Base-by-base conservation (phyloP, 2,888 invertebrate species). In the Nymphalis urticae region DNA sequence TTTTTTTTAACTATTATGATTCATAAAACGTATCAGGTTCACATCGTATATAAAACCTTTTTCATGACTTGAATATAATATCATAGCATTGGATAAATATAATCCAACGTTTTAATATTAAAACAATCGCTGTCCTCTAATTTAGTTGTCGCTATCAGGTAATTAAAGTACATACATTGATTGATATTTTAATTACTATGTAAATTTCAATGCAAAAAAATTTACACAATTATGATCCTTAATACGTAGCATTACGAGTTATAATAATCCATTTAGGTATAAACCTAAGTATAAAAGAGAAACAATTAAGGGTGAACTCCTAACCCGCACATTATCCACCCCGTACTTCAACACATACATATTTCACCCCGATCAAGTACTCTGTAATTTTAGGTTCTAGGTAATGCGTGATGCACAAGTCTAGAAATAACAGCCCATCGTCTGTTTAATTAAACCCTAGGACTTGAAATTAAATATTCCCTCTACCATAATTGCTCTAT, bases 321-420 rank as follows among this genome's bases (percentile, higher is more conserved):
- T 66, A 27, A 68, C 66, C 69, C 51, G 27, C 53, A 8, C 36
- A 64, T 69, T 62, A 62, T 58, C 51, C 21, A 69, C 65, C 61
- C 69, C 32, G 48, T 62, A 17, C 62, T 47, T 60, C 53, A 62
- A 66, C 62, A 56, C 59, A 72, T 69, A 72, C 61, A 68, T 71
- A 71, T 69, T 72, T 71, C 68, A 73, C 72, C 70, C 72, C 69
- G 75, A 73, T 75, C 75, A 75, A 71, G 58, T 56, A 62, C 72
- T 59, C 73, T 72, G 66, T 75, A 72, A 73, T 76, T 75, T 73
- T 63, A 62, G 70, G 72, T 68, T 70, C 73, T 74, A 71, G 73
- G 69, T 73, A 72, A 73, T 73, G 32, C 71, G 60, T 62, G 68
- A 67, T 65, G 60, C 71, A 65, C 68, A 63, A 66, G 63, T 62